phyloP scores from a whole-genome alignment of 2,113 vertebrate genomes.

The Rissa tridactyla region DNA sequence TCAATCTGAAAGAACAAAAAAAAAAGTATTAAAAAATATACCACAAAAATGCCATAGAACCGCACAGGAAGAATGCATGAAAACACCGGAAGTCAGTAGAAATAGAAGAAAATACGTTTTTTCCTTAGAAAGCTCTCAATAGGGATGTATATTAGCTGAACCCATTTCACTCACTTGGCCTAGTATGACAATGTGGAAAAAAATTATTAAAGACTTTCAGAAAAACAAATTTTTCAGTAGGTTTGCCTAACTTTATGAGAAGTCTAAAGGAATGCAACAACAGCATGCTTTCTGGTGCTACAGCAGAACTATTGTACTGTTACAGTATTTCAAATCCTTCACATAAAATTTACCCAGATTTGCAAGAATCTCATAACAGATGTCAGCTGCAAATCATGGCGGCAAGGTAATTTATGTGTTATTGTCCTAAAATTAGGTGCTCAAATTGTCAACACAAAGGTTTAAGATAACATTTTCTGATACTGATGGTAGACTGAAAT shows the following conservation, averaged over 20 bases:
- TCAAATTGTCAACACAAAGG: not conserved
- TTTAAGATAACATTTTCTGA: not conserved
- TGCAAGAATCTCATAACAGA: not conserved
- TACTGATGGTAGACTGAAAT: not conserved
- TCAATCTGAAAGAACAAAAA: slow-evolving; percentile 82
- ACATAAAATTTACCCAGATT: not conserved
- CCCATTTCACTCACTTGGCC: not conserved
- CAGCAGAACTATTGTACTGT: not conserved
- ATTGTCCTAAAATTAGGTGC: not conserved
- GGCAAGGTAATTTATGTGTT: not conserved
- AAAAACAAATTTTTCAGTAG: not conserved
- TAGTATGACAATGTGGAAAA: not conserved
- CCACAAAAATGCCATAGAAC: not conserved
- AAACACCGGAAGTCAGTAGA: not conserved
- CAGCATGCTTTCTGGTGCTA: not conserved
- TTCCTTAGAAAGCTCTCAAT: not conserved
- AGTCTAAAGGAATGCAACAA: not conserved
- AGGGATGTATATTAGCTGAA: not conserved
- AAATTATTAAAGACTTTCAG: not conserved
- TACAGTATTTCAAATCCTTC: not conserved
- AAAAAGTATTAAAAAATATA: not conserved
- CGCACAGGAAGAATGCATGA: not conserved
- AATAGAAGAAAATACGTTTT: not conserved
- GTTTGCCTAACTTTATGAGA: not conserved
- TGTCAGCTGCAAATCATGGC: not conserved